Evolutionary conservation across 1,140 invertebrate species (phyloP), one percentile per base, ranked within the genome.

Genomic region (Gryllus bimaculatus): DNA sequence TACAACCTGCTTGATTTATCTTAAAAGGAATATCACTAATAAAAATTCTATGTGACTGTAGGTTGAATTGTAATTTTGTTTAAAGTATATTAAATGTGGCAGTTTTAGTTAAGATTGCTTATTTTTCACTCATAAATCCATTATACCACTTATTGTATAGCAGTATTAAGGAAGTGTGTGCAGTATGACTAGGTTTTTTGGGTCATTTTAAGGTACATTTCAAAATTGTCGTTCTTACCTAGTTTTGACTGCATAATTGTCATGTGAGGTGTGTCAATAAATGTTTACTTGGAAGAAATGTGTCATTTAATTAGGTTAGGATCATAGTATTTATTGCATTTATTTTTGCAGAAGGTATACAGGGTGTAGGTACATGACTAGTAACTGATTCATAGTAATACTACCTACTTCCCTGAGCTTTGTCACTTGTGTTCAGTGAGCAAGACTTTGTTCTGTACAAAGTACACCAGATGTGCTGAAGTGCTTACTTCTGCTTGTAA

Each of bases 71-170:
- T 66, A 66, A 66, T 66, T 66, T 66, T 66, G 54, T 66, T 66
- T 13, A 66, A 18, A 66, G 18, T 66, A 66, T 66, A 66, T 66
- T 66, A 66, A 66, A 66, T 66, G 54, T 66, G 54, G 54, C 54
- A 66, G 54, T 66, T 66, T 66, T 66, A 66, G 54, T 66, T 66
- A 66, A 66, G 54, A 66, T 66, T 66, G 54, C 54, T 66, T 66
- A 66, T 66, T 66, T 66, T 66, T 18, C 54, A 66, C 54, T 66
- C 54, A 13, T 66, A 66, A 66, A 66, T 66, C 54, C 10, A 13
- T 66, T 66, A 66, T 66, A 66, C 54, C 54, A 66, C 18, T 66
- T 66, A 66, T 66, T 66, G 54, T 66, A 66, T 66, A 66, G 54
- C 54, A 66, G 54, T 66, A 66, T 66, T 66, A 66, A 13, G 54